phyloP scores from a whole-genome alignment of 1,140 invertebrate genomes.

The Bombus affinis region DNA sequence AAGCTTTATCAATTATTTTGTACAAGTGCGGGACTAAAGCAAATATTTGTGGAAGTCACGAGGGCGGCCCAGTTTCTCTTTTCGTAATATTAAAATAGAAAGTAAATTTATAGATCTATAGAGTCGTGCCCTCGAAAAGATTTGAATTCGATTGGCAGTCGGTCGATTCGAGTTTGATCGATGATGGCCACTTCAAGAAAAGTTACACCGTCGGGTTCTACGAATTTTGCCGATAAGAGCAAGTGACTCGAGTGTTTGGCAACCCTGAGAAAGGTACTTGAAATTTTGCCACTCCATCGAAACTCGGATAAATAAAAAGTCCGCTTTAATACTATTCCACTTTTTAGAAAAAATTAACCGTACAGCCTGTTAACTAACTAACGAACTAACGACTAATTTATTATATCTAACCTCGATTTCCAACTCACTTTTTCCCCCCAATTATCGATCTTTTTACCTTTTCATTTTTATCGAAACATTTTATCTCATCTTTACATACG shows the following conservation, averaged over 20 bases:
- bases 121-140: slow-evolving; percentile 46
- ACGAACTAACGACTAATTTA: too few species aligned
- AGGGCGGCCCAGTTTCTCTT: not conserved
- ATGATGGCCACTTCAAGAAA: slow-evolving; percentile 49
- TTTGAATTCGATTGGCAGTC: slow-evolving; percentile 59
- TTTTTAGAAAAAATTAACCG: not conserved
- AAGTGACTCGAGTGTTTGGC: slow-evolving; percentile 44
- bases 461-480: not conserved
- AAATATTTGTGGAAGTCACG: not conserved
- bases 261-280: slow-evolving; percentile 26
- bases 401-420: too few species aligned
- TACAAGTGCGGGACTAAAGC: not conserved
- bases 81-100: slow-evolving; percentile 17
- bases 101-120: slow-evolving; percentile 19
- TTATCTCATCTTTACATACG: not conserved
- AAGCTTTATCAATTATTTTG: not conserved
- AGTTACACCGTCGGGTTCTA: slow-evolving; percentile 54
- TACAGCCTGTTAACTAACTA: not conserved
- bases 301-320: slow-evolving; percentile 18
- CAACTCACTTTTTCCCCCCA: too few species aligned
- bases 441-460: too few species aligned
- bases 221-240: slow-evolving; percentile 51
- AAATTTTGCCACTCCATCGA: slow-evolving; percentile 1
- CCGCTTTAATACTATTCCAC: not conserved
- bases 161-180: slow-evolving; percentile 60